Evolutionary conservation across 1,140 invertebrate genomes (phyloP).

Genomic region (Drosophila simulans): DNA sequence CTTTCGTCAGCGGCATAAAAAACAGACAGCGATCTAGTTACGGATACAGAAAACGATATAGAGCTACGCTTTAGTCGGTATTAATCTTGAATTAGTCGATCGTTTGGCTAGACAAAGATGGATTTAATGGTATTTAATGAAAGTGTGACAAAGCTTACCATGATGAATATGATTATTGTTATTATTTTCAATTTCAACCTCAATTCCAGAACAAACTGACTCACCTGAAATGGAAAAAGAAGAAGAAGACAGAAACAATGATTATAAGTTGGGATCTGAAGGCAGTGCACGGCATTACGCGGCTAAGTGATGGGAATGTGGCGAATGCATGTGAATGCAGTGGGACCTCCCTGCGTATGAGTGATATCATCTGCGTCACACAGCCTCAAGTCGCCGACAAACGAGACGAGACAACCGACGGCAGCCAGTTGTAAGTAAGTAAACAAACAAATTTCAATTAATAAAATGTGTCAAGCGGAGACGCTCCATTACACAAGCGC

Average conservation of each 20-base stretch:
- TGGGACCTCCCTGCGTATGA: slow-evolving; percentile 5
- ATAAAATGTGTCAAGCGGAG: slow-evolving; percentile 79
- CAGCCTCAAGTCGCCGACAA: slow-evolving; percentile 19
- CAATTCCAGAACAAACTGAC: slow-evolving; percentile 85
- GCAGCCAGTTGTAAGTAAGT: slow-evolving; percentile 13
- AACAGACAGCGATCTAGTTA: slow-evolving; percentile 10
- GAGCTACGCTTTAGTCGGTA: slow-evolving; percentile 38
- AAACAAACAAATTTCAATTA: slow-evolving; percentile 81
- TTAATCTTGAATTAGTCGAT: slow-evolving; percentile 41
- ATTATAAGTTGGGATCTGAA: slow-evolving; percentile 31
- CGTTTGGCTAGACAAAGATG: slow-evolving; percentile 64
- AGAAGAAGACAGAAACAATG: slow-evolving; percentile 43
- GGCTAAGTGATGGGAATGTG: slow-evolving; percentile 15
- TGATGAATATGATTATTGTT: slow-evolving; percentile 84
- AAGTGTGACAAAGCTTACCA: slow-evolving; percentile 84
- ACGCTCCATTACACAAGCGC: slow-evolving; percentile 69
- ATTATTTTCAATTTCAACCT: slow-evolving; percentile 85
- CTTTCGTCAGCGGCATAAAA: slow-evolving; percentile 4
- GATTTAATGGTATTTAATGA: slow-evolving; percentile 83
- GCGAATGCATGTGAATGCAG: slow-evolving; percentile 5
- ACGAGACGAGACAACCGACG: background rate
- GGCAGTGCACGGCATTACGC: background rate
- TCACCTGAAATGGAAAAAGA: slow-evolving; percentile 78
- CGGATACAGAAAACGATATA: slow-evolving; percentile 10
- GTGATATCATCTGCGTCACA: slow-evolving; percentile 33